phyloP scores from a whole-genome alignment of 2,888 invertebrate species.

The Pyrgus malvae region DNA sequence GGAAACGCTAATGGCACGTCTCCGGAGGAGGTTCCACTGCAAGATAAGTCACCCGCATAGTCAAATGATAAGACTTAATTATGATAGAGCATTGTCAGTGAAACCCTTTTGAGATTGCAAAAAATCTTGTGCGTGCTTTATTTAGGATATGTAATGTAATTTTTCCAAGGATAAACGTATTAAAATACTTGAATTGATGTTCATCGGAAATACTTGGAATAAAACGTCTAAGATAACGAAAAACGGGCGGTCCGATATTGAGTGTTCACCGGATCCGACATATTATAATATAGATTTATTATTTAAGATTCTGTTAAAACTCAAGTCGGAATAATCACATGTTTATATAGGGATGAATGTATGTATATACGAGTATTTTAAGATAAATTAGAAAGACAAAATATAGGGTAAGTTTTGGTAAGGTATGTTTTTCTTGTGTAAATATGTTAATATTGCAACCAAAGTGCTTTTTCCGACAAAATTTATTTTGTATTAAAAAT shows the following conservation, averaged over 20 bases:
- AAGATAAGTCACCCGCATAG: slow-evolving; percentile 70
- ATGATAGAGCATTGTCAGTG: slow-evolving; percentile 1
- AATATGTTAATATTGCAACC: slow-evolving; percentile 16
- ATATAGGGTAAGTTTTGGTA: slow-evolving; percentile 42
- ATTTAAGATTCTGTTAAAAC: neutral
- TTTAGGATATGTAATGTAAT: no score
- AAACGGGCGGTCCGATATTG: no score
- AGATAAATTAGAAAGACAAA: slow-evolving; percentile 33
- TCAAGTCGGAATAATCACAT: slow-evolving; percentile 31
- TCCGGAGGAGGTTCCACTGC: slow-evolving; percentile 71
- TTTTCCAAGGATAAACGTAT: no score
- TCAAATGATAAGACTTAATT: neutral
- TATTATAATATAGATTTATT: no score
- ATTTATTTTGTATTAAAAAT: slow-evolving; percentile 47
- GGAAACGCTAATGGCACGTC: slow-evolving; percentile 55
- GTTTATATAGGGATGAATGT: slow-evolving; percentile 48
- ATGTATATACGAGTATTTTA: slow-evolving; percentile 37
- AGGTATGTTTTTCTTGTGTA: slow-evolving; percentile 30
- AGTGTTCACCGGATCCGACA: no score
- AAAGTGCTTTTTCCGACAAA: slow-evolving; percentile 20
- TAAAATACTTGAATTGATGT: no score
- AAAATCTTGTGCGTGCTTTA: neutral
- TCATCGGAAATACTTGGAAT: no score
- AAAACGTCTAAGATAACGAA: no score
- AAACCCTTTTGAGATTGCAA: neutral